Base-by-base conservation (phyloP, 2,888 invertebrate species). In the Agrochola litura region DNA sequence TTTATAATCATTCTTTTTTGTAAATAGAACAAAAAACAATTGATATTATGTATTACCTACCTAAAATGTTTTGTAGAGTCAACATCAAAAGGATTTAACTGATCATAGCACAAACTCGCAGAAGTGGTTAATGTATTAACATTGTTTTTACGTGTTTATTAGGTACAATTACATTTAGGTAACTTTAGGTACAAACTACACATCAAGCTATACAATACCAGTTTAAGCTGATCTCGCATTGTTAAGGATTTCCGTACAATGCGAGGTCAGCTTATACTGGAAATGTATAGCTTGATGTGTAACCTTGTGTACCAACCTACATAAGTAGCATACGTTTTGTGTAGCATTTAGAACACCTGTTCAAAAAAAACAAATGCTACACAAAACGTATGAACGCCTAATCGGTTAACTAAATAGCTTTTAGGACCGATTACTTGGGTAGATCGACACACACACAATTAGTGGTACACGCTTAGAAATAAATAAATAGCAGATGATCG, bases 401-500 rank as follows among this genome's bases (percentile, higher is more conserved):
- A 75, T 67, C n/a, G 69, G 6, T 25, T 68, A 61, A 72, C 22
- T 75, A 67, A 79, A 68, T 56, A 75, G n/a, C 25, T 46, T 67
- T 61, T 67, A 37, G 37, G 37, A 12, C 49, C 22, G 10, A 58
- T 84, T 79, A 68, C 64, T 75, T 49, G 52, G 25, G 41, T 63
- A 61, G 37, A 67, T 6, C 30, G 64, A 68, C 37, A 54, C 30
- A 63, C 25, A 76, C 56, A 66, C 14, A 69, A 64, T 63, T 68
- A 73, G 30, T 52, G 49, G 65, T 80, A 41, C 54, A 67, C 66
- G 37, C 12, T 54, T 71, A 75, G 66, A 68, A 84, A 72, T 76
- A 61, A 75, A 72, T 72, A 82, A 80, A 84, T 61, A n/a, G n/a
- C 10, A 4, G 22, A 52, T 22, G 49, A 75, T 64, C 60, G 81